Evolutionary conservation across 2,113 vertebrate genomes (phyloP), one percentile per base, ranked within the genome.

Genomic region (Egretta garzetta): DNA sequence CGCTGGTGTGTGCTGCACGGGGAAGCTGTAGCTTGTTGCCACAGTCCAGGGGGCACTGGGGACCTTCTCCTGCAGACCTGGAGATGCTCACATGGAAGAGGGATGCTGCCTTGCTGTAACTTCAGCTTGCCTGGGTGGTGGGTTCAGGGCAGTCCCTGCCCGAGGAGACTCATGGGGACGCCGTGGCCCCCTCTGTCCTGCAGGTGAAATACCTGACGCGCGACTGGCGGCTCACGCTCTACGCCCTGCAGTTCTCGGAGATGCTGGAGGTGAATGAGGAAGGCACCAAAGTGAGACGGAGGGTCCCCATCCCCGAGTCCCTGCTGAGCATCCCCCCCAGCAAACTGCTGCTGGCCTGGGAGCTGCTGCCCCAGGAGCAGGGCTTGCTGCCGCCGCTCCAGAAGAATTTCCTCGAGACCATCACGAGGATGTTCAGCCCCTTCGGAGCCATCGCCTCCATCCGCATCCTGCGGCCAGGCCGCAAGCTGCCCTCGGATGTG

Each of bases 161-260:
- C 5, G 30, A 17, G 33, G 35, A 70, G 8, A 2, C 19, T 37
- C 12, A 3, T 0, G 2, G 81, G 43, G 56, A 53, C 2, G 0
- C 10, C 8, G 26, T 4, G 11, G 12, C 24, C 12, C 8, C 43
- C 28, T 35, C 52, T 75, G 1, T 32, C 28, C 33, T 2, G 0
- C 85, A 99, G 98, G 98, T 99, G 95, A 98, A 98, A 76, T 98
- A 97, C 85, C 97, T 99, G 80, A 99, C 98, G 1, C 96, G 97
- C 2, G 97, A 99, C 96, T 99, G 98, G 99, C 86, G 94, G 50
- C 91, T 98, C 88, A 99, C 98, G 1, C 96, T 98, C 33, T 97
- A 98, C 0, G 98, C 98, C 49, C 98, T 98, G 28, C 94, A 33
- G 33, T 96, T 93, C 91, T 99, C 99, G 0, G 79, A 97, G 15